Conservation (phyloP, 2,888 invertebrate species). For the Sycophila texana region DNA sequence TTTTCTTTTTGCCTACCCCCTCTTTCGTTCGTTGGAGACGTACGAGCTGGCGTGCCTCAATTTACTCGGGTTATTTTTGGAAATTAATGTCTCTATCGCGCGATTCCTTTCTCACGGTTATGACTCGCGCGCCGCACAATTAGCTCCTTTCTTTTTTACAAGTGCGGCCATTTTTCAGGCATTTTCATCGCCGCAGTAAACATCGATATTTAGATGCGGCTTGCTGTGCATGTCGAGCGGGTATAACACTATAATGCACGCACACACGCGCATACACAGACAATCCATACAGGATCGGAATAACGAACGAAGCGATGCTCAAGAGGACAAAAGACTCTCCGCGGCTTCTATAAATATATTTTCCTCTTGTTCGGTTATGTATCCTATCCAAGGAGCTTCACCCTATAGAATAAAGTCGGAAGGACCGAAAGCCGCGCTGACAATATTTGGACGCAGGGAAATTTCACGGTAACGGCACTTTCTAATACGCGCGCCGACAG, state of each 20-base stretch:
- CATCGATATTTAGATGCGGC: no score
- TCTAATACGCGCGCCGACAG: conserved; percentile 29
- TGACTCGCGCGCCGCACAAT: no score
- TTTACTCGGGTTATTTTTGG: conserved; percentile 38
- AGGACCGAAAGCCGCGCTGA: not conserved
- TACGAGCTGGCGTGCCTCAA: not conserved
- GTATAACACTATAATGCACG: no score
- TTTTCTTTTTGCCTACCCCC: no score
- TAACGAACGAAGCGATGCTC: no score
- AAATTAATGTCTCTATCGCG: conserved; percentile 49
- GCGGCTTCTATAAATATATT: not conserved
- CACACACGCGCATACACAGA: no score
- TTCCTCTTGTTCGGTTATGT: not conserved
- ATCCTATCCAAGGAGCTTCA: not conserved
- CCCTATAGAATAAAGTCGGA: no score
- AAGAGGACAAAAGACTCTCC: no score
- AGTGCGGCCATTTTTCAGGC: not conserved
- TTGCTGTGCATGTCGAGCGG: no score
- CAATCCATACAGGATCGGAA: no score
- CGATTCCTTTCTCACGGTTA: not conserved
- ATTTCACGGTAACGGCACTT: conserved; percentile 32
- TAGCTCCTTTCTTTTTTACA: not conserved
- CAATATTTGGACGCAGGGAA: conserved; percentile 27
- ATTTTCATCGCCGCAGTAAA: not conserved
- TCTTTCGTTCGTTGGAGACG: not conserved